Evolutionary conservation across 2,888 invertebrate species (phyloP), one percentile per base, ranked within the genome.

Genomic region (Chloroclystis v-ata): DNA sequence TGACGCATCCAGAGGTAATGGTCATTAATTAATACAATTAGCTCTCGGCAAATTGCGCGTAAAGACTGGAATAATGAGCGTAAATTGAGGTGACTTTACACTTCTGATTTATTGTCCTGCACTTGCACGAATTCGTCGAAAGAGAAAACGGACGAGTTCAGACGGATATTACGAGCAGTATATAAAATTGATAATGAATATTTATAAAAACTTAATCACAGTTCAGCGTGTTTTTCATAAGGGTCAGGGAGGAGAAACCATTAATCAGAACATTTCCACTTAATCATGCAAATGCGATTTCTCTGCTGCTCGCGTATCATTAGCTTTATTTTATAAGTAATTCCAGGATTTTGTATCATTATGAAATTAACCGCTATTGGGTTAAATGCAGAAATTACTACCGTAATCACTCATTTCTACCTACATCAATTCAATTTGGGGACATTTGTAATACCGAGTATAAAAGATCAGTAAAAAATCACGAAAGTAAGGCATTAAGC

Each of bases 1-100:
- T 67, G 71, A 76, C 75, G 78, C 77, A 81, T 82, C 78, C 74
- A 72, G 75, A 75, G 61, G 75, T 82, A 85, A 85, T 83, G 82
- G 72, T 61, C 78, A 79, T 76, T 86, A 83, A 87, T 86, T 85
- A 86, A 83, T 84, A 85, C 85, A 87, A 87, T 87, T 86, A 86
- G 81, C 75, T 70, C 69, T 67, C 78, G 78, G 86, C 82, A 84
- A 87, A 87, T 86, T 86, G 78, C 79, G 77, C 79, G 75, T 81
- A 80, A 75, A 78, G 73, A 79, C 78, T 78, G 74, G 79, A 79
- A 83, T 87, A 87, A 87, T 86, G 84, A 85, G 82, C 77, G 78
- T 75, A 80, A 86, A 86, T 85, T 80, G 83, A 84, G 80, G 75
- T 79, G 77, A 79, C 85, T 87, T 85, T 85, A 82, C 86, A 85